Evolutionary conservation across 2,888 invertebrate species (phyloP).

Genomic region (Alsophila aescularia): DNA sequence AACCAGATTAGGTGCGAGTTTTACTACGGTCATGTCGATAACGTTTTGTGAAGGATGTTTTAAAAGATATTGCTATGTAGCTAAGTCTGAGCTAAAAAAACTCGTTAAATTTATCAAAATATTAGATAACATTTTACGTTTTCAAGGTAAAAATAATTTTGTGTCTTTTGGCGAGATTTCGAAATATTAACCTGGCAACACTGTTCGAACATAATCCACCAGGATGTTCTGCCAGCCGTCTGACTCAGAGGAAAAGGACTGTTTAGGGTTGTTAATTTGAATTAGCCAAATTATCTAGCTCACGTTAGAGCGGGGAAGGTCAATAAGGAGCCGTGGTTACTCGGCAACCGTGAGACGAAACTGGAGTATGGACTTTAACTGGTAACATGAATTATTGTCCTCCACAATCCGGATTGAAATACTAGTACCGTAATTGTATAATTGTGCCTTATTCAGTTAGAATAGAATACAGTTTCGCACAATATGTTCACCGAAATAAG

Average conservation of each 20-base stretch:
- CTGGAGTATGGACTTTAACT: background rate
- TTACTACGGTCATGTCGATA: no score
- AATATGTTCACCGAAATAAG: no score
- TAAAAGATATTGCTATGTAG: no score
- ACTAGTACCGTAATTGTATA: no score
- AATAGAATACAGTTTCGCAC: no score
- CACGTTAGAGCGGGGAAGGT: constrained; percentile 40
- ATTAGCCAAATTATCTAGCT: constrained; percentile 57
- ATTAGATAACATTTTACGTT: no score
- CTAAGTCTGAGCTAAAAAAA: no score
- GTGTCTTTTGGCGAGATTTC: background rate
- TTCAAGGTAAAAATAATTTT: no score
- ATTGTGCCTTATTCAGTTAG: no score
- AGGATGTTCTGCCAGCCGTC: constrained; percentile 50
- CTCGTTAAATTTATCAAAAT: no score
- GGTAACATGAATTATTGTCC: background rate
- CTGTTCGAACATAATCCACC: constrained; percentile 43
- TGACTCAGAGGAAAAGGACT: constrained; percentile 74
- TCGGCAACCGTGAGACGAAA: background rate
- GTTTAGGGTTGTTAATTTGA: constrained; percentile 67
- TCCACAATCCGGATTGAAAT: background rate
- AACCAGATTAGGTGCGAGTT: no score
- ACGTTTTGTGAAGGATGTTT: no score
- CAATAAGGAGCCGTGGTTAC: constrained; percentile 35
- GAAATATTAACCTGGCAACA: background rate